Conservation (phyloP, 2,113 vertebrate genomes). For the Nothoprocta perdicaria region DNA sequence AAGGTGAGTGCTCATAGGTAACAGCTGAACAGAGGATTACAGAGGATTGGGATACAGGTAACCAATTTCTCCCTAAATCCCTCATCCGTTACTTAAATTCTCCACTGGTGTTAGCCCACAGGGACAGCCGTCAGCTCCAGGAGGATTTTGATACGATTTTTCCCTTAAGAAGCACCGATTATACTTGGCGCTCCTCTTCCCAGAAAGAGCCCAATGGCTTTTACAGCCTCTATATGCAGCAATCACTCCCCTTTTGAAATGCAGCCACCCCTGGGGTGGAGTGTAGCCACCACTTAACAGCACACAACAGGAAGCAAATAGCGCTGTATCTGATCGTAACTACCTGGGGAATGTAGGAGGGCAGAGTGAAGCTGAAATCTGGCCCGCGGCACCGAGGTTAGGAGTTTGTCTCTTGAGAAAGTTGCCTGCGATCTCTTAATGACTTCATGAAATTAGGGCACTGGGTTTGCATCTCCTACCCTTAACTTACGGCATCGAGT, state of each 20-base stretch:
- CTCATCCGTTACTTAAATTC: background rate
- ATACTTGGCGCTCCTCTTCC: background rate
- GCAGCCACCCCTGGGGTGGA: constrained; percentile 53
- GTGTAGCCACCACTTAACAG: constrained; percentile 36
- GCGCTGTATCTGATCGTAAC: constrained; percentile 52
- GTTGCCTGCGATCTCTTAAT: constrained; percentile 16
- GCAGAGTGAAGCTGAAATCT: constrained; percentile 19
- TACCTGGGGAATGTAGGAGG: constrained; percentile 48
- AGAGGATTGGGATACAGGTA: background rate
- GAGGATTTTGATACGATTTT: background rate
- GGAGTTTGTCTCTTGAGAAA: constrained; percentile 54
- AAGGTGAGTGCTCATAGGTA: background rate
- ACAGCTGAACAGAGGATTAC: background rate
- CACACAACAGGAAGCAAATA: constrained; percentile 62
- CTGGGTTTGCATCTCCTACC: background rate
- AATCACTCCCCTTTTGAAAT: constrained; percentile 56
- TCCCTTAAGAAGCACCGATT: background rate
- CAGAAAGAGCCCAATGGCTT: constrained; percentile 13
- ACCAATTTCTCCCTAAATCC: background rate
- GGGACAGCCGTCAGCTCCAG: background rate
- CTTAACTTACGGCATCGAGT: constrained; percentile 28
- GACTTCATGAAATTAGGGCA: constrained; percentile 23
- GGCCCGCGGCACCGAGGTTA: constrained; percentile 24
- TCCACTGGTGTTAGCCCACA: rapidly evolving
- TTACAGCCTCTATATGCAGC: background rate